Evolutionary conservation across 2,888 invertebrate genomes (phyloP), one percentile per base, ranked within the genome.

Genomic region (Merodon equestris): DNA sequence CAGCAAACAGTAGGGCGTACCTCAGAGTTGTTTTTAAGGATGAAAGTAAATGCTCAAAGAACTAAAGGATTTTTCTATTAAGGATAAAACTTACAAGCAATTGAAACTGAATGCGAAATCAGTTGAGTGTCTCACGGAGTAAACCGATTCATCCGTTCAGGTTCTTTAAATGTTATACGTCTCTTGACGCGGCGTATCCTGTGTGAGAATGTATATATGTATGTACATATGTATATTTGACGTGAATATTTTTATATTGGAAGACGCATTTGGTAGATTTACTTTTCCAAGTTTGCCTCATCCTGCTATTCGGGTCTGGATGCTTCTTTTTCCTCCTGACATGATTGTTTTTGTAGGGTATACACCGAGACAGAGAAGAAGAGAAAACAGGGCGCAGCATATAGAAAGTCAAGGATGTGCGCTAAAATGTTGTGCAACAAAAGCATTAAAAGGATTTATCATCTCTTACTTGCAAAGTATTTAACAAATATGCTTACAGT

Each of bases 381-480:
- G 5, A 36, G 7, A 61, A 75, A 56, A 48, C 58, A 54, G 56
- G 40, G 57, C 56, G 71, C 38, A 67, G 38, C 51, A 57, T 53
- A 64, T 56, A 68, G 58, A 79, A 70, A 64, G 79, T 79, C 79
- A 79, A 74, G 79, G 79, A 74, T 58, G 57, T 64, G 64, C 36
- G 74, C 63, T 64, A 51, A 68, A 73, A 74, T 64, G 79, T 73
- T 56, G 73, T 47, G 63, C 60, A 45, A 79, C 44, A 53, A 50
- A 54, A 66, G 53, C 63, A 42, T 42, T 77, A 77, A 73, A 77
- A 73, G 67, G 77, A 77, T 77, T 67, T 72, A 72, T 72, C 73
- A 2, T 27, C 27, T 27, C 7, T 2, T 27, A 27, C 27, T 58
- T 48, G 73, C 40, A 61, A 53, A 73, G 73, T 47, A 61, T 57